phyloP scores from a whole-genome alignment of 37 sponge, comb jelly and placozoan genomes.

The Diacarnus erythraeanus region DNA sequence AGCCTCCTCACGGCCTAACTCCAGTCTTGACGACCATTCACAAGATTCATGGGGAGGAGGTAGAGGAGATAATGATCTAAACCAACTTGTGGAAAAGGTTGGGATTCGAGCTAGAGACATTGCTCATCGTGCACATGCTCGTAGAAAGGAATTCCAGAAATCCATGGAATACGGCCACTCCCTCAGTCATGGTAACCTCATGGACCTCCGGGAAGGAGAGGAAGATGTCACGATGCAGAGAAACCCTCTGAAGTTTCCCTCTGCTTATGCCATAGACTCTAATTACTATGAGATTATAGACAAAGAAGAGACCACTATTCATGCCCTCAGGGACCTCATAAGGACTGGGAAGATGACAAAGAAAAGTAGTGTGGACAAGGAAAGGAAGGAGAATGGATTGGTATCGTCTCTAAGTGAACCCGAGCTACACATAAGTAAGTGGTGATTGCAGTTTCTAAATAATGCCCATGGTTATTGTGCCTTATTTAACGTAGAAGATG shows the following conservation, averaged over 20 bases:
- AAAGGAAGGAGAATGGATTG: background rate
- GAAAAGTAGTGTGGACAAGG: background rate
- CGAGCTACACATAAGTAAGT: background rate
- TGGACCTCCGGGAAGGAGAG: constrained; percentile 47
- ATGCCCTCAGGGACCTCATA: background rate
- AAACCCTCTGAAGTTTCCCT: constrained; percentile 41
- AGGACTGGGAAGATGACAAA: background rate
- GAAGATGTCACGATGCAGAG: constrained; percentile 50
- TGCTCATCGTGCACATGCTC: background rate
- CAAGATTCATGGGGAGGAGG: background rate
- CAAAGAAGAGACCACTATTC: background rate
- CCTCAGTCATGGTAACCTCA: constrained; percentile 39
- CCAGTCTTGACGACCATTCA: background rate
- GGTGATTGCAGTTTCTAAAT: background rate
- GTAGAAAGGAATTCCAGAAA: constrained; percentile 3
- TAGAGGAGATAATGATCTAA: background rate
- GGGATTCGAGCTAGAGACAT: background rate
- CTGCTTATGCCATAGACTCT: constrained; percentile 32
- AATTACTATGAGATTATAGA: constrained; percentile 14
- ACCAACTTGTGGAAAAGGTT: constrained; percentile 4
- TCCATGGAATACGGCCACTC: background rate
- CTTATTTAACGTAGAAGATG: background rate
- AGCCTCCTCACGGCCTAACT: constrained; percentile 25
- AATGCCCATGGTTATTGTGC: background rate
- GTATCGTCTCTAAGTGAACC: constrained; percentile 38